Evolutionary conservation across 2,113 vertebrate genomes (phyloP), one percentile per base, ranked within the genome.

Genomic region (Ifrita kowaldi): DNA sequence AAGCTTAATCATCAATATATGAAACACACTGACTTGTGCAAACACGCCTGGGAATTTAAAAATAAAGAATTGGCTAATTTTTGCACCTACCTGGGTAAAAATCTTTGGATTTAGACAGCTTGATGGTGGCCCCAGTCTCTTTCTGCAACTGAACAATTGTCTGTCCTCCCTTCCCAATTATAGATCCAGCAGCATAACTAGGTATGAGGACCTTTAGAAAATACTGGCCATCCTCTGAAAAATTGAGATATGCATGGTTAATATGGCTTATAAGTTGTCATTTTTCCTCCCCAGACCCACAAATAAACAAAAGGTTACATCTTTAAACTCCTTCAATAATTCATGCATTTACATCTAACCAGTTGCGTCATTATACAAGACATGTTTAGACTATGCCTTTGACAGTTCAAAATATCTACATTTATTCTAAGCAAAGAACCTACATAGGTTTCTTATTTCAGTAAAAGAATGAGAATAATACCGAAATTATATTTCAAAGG

Each of bases 151-250:
- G 98, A 97, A 99, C 98, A 98, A 98, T 99, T 98, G 98, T 99
- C 97, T 99, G 98, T 97, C 98, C 98, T 98, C 98, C 98, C 97
- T 99, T 99, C 94, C 98, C 98, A 98, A 99, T 99, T 97, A 99
- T 99, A 98, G 98, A 99, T 98, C 98, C 98, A 98, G 98, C 98
- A 98, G 98, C 98, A 98, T 99, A 99, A 98, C 98, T 99, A 98
- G 98, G 98, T 98, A 99, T 99, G 97, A 99, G 98, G 98, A 99
- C 98, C 98, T 99, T 99, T 98, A 99, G 98, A 98, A 98, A 99
- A 98, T 98, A 99, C 95, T 99, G 98, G 97, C 98, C 98, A 97
- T 99, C 98, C 98, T 99, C 98, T 99, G 98, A 97, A 98, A 98
- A 98, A 98, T 97, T 97, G 97, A 98, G 97, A 98, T 97, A 97